A percentile compares a stretch with the other conserved stretches of the same genome.
phyloP scores from a whole-genome alignment of 2,797 vertebrate genomes.

The Mastacembelus armatus region DNA sequence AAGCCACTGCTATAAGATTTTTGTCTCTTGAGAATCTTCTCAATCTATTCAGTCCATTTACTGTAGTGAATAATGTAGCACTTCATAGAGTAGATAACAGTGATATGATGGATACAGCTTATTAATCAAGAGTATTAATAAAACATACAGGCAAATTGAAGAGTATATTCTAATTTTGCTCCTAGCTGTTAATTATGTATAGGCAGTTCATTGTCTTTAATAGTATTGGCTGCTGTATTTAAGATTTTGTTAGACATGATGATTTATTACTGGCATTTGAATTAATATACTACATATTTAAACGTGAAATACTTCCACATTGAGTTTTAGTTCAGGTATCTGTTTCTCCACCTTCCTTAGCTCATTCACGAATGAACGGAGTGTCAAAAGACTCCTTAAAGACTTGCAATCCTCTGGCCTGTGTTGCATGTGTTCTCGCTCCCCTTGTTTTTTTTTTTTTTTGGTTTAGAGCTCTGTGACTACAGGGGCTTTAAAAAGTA shows the following conservation, averaged over 20 bases:
- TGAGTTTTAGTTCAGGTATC: too few species aligned
- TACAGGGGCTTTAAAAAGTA: too few species aligned
- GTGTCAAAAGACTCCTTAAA: constrained; percentile 28
- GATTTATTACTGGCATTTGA: constrained; percentile 4
- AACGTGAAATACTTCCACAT: neutral
- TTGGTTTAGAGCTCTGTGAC: constrained; percentile 34
- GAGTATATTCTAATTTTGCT: constrained; percentile 58
- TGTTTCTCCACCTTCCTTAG: too few species aligned
- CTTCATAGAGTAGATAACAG: constrained; percentile 60
- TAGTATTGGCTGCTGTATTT: constrained; percentile 30
- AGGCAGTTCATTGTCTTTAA: constrained; percentile 52
- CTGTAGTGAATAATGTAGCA: constrained; percentile 68
- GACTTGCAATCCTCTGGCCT: constrained; percentile 24
- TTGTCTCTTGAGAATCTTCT: constrained; percentile 40
- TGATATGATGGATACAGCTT: constrained; percentile 63
- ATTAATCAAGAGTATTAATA: constrained; percentile 72
- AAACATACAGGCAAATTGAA: constrained; percentile 64
- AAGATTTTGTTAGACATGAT: constrained; percentile 25
- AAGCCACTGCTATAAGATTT: constrained; percentile 18
- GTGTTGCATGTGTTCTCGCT: constrained; percentile 34
- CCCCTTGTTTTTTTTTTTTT: too few species aligned
- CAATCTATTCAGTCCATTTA: constrained; percentile 63
- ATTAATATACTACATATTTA: too few species aligned
- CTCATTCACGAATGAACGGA: constrained; percentile 49
- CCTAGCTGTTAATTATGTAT: constrained; percentile 68